A percentile compares a stretch with the other conserved stretches of the same genome.
Evolutionary conservation across 2,113 vertebrate genomes (phyloP).

Genomic region (Alethe diademata): DNA sequence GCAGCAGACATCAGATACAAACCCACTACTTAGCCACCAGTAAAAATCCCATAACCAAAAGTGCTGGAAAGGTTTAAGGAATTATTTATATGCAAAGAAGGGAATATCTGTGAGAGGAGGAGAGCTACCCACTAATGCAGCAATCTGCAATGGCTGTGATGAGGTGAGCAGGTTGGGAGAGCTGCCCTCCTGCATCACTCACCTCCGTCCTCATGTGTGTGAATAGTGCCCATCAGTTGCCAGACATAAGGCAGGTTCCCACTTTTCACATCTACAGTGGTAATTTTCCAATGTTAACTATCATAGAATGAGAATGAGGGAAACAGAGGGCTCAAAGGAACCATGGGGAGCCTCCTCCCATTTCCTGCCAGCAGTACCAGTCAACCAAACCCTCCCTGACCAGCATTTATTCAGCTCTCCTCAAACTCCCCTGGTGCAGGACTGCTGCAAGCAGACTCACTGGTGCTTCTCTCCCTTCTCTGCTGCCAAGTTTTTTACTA

Average conservation of each 20-base stretch:
- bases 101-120: neutral
- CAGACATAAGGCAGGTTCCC: neutral
- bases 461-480: neutral
- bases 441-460: neutral
- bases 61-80: neutral
- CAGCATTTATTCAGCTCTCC: neutral
- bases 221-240: fast-evolving
- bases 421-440: neutral
- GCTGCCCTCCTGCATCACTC: fast-evolving
- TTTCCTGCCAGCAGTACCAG: neutral
- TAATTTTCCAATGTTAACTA: neutral
- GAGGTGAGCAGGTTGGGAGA: neutral
- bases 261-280: neutral
- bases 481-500: neutral
- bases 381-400: neutral
- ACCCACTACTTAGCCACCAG: neutral
- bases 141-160: neutral
- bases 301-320: neutral
- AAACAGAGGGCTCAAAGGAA: neutral
- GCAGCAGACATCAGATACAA: neutral
- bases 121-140: neutral
- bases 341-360: fast-evolving
- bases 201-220: fast-evolving
- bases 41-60: neutral
- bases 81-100: neutral